Evolutionary conservation across 2,888 invertebrate genomes (phyloP), one percentile per base, ranked within the genome.

Genomic region (Nysson spinosus): DNA sequence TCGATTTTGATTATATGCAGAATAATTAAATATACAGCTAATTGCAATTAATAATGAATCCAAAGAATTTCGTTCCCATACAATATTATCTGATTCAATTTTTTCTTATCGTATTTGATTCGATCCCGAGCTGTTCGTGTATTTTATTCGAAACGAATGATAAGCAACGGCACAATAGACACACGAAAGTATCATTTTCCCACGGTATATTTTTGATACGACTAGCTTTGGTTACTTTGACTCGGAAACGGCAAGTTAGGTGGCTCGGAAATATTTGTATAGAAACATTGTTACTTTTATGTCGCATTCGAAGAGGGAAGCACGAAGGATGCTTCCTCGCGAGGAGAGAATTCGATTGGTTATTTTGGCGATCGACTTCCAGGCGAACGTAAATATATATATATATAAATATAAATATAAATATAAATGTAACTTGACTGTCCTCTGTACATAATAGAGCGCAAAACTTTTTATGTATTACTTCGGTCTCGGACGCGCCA

Each of bases 391-490:
- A 62, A 28, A n/a, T n/a, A n/a, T n/a, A n/a, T n/a, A n/a, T n/a
- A n/a, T n/a, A n/a, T n/a, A n/a, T n/a, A n/a, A n/a, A n/a, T n/a
- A n/a, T 39, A 46, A 54, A 42, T 47, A 42, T 60, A 58, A 58
- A 49, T 54, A 34, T 52, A 37, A 46, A 42, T 52, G 56, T 51
- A 60, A 60, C 55, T 37, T 44, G 46, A 61, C 47, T 66, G 42
- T 61, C 54, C 62, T 67, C 51, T 69, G 62, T 69, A 67, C 24
- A 67, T 67, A 68, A 43, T 60, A 46, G 57, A 55, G 30, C 46
- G 50, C 32, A 37, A 40, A 66, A 68, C 68, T 68, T 68, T 70
- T 68, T 70, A 68, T 70, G 69, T 70, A 68, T 37, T 40, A 68
- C 43, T 62, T 57, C 39, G 61, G 42, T 20, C n/a, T 52, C 35